phyloP scores from a whole-genome alignment of 2,113 vertebrate genomes.

The Tinamus guttatus region DNA sequence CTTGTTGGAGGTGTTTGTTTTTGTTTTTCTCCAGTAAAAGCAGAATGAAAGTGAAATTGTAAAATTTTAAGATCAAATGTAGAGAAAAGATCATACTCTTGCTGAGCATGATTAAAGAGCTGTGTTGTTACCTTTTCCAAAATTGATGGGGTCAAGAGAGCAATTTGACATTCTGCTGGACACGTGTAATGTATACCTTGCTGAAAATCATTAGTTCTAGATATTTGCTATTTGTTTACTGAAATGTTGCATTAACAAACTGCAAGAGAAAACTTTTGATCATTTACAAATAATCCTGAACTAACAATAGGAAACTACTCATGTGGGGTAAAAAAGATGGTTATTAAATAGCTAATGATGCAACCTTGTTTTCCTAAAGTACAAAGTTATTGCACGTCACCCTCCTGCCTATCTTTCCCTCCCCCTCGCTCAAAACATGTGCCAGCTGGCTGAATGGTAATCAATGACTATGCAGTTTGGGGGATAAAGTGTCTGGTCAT shows the following conservation, averaged over 20 bases:
- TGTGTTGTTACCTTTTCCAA: neutral
- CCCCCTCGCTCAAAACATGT: neutral
- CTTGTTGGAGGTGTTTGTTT: neutral
- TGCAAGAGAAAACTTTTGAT: neutral
- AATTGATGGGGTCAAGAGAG: neutral
- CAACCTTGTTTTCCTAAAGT: neutral
- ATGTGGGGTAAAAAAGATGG: neutral
- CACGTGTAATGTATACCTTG: neutral
- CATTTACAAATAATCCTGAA: neutral
- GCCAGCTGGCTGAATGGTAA: slow-evolving; percentile 38
- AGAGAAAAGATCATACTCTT: neutral
- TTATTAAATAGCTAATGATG: neutral
- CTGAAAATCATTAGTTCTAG: neutral
- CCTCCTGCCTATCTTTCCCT: neutral
- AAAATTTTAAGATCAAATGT: neutral
- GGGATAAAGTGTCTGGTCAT: slow-evolving; percentile 12
- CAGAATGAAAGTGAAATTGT: neutral
- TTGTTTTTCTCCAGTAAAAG: neutral
- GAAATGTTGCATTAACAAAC: neutral
- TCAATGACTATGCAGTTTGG: slow-evolving; percentile 58
- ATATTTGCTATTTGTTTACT: neutral
- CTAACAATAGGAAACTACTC: neutral
- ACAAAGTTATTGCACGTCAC: neutral
- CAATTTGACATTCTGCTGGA: neutral
- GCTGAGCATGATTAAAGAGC: neutral